Evolutionary conservation across 2,888 invertebrate species (phyloP).

Genomic region (Eulithis prunata): DNA sequence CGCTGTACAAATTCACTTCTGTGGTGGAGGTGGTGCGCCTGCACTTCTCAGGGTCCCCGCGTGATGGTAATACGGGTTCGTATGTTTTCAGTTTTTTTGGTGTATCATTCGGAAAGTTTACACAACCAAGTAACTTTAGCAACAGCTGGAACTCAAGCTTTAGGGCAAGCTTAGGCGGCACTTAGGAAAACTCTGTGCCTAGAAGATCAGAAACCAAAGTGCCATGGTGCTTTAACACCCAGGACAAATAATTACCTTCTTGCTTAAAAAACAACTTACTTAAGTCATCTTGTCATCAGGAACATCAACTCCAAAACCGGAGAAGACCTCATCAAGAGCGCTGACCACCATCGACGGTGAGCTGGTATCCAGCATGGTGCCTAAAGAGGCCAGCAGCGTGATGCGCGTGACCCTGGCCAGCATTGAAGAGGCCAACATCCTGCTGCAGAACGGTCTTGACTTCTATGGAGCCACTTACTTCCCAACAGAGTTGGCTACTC

Average conservation of each 20-base stretch:
- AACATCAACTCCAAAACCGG: conserved; percentile 74
- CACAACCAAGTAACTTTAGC: background rate
- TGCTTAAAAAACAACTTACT: background rate
- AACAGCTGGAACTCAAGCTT: background rate
- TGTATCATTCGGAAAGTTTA: background rate
- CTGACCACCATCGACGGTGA: conserved; percentile 77
- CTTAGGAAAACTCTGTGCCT: no score
- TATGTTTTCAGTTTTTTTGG: conserved; percentile 20
- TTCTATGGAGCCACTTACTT: conserved; percentile 95
- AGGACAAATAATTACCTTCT: no score
- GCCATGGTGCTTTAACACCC: no score
- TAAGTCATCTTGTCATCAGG: conserved; percentile 51
- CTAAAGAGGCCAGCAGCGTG: conserved; percentile 86
- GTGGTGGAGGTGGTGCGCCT: conserved; percentile 92
- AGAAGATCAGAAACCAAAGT: no score
- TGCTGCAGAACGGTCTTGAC: conserved; percentile 93
- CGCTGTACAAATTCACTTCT: conserved; percentile 91
- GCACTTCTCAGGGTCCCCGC: conserved; percentile 77
- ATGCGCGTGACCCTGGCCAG: conserved; percentile 90
- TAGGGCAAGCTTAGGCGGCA: no score
- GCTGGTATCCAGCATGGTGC: conserved; percentile 78
- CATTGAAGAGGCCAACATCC: conserved; percentile 89
- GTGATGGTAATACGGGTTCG: conserved; percentile 71
- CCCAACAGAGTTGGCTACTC: conserved; percentile 90
- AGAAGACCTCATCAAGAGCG: conserved; percentile 70